Evolutionary conservation across 2,113 vertebrate species (phyloP), one percentile per base, ranked within the genome.

Genomic region (Chlorodrepanis virens): DNA sequence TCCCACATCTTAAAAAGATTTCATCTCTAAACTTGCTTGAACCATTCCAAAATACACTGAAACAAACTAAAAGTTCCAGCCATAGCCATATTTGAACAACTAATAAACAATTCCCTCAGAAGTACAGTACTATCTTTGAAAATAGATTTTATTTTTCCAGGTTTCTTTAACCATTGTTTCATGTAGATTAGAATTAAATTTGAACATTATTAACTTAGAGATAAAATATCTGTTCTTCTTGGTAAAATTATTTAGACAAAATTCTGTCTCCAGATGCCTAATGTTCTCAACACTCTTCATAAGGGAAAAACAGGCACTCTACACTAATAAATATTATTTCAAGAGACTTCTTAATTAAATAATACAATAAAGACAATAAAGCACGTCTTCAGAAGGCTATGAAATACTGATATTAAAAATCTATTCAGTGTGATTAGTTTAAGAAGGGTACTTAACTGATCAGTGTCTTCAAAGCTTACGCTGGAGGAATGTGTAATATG

Each of bases 321-420:
- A 63, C 40, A 25, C 31, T 82, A 82, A 45, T 71, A 81, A 81
- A 29, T 50, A 90, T 25, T 67, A 87, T 71, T 81, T 92, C 69
- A 90, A 84, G 61, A 89, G 81, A 87, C 33, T 78, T 76, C 57
- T 89, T 97, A 88, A 96, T 94, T 80, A 94, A 90, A 80, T 70
- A 87, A 84, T 63, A 78, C 5, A 20, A 70, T 78, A 29, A 89
- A 92, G 69, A 54, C 72, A 94, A 77, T 67, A 52, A 60, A 83
- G 27, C 37, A 16, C 67, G 69, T 84, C 52, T 94, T 92, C 71
- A 78, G 17, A 84, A 70, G 14, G 44, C 52, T 64, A 89, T 82
- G 81, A 95, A 89, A 91, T 49, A 92, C 22, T 82, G 56, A 89
- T 75, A n/a, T 87, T 67, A 40, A 81, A 92, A 90, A 94, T 71